A percentile compares a stretch with the other conserved stretches of the same genome.
Evolutionary conservation across 2,797 vertebrate genomes (phyloP).

Genomic region (Oreochromis grahami): DNA sequence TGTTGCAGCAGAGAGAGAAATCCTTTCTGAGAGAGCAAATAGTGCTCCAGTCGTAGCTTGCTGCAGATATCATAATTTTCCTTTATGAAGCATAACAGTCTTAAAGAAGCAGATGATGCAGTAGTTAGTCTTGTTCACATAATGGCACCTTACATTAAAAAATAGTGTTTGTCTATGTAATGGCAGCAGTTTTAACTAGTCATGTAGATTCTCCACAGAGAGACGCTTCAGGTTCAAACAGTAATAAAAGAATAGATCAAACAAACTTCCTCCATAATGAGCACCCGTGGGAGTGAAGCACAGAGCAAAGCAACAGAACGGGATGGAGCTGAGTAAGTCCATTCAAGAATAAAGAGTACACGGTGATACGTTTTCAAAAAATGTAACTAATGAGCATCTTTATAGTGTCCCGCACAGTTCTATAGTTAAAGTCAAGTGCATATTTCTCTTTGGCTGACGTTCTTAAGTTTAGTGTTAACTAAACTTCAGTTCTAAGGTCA

Average conservation of each 20-base stretch:
- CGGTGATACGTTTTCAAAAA: not conserved
- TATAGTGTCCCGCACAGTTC: not conserved
- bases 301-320: not conserved
- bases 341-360: not conserved
- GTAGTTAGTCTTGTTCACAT: not conserved
- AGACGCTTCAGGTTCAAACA: constrained; percentile 47
- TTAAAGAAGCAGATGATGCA: not conserved
- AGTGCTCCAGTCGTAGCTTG: not conserved
- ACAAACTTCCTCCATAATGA: constrained; percentile 57
- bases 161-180: constrained; percentile 29
- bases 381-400: not conserved
- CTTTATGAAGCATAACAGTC: not conserved
- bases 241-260: constrained; percentile 51
- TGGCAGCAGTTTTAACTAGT: constrained; percentile 22
- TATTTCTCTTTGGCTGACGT: not conserved
- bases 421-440: not conserved
- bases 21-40: not conserved
- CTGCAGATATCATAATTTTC: not conserved
- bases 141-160: constrained; percentile 4
- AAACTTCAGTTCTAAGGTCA: too few species aligned
- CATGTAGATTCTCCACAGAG: constrained; percentile 22
- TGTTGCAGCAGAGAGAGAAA: not conserved
- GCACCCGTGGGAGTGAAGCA: constrained; percentile 40
- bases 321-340: not conserved
- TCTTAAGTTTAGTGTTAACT: not conserved